Conservation (phyloP, 53 echinoderm and acorn worm genomes). For the Pentamera pediparva region DNA sequence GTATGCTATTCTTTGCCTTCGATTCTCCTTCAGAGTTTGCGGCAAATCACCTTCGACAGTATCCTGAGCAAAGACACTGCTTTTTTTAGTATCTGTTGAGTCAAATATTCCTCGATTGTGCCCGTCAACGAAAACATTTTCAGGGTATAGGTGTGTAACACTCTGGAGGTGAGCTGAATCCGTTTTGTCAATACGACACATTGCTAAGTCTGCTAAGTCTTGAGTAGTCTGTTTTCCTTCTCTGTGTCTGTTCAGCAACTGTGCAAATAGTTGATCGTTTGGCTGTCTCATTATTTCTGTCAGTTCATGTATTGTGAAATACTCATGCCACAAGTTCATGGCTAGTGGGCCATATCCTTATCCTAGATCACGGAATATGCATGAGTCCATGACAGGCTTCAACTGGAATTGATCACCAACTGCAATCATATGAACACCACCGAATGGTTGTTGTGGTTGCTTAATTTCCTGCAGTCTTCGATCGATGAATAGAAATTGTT, state of each 20-base stretch:
- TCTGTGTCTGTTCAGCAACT: conserved; percentile 15
- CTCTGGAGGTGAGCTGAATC: no score
- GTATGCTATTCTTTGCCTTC: conserved; percentile 5
- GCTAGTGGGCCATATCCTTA: conserved; percentile 30
- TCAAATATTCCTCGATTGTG: no score
- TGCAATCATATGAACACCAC: conserved; percentile 23
- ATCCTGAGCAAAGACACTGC: not conserved
- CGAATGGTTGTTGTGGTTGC: conserved; percentile 3
- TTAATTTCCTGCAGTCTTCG: conserved; percentile 14
- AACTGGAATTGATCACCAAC: conserved; percentile 35
- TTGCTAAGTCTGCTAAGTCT: not conserved
- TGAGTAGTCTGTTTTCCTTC: not conserved
- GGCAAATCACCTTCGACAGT: not conserved
- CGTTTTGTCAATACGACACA: not conserved
- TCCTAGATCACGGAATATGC: conserved; percentile 19
- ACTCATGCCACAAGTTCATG: conserved; percentile 8
- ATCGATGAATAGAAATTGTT: conserved; percentile 23
- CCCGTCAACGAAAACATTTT: no score
- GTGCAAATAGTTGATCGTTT: conserved; percentile 21
- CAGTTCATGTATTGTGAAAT: not conserved
- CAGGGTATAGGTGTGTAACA: no score
- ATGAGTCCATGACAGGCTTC: conserved; percentile 37
- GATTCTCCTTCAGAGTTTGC: conserved; percentile 28
- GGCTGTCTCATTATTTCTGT: conserved; percentile 19
- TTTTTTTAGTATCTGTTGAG: not conserved